Base-by-base conservation (phyloP, 1,140 invertebrate genomes). In the Eufriesea mexicana region DNA sequence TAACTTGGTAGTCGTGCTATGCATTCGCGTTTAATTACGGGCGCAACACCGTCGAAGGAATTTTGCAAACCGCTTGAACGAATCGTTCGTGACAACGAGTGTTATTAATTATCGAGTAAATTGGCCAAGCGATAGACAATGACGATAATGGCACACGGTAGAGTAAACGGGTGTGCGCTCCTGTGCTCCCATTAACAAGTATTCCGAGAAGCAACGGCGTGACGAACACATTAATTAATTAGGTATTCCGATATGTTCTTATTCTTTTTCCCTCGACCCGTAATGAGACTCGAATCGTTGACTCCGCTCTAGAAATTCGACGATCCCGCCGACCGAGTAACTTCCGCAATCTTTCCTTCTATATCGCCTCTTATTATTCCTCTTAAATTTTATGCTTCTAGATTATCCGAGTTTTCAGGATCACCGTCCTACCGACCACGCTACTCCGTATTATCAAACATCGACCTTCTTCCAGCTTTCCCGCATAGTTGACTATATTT, bases 111-210 rank as follows among this genome's bases (percentile, higher is more conserved):
- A 87, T 59, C 73, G 18, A n/a, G 54, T 18, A 79, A 67, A 57
- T 68, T 70, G 54, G 42, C 54, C 20, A 20, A 47, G n/a, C 51
- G 45, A 68, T 61, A 47, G 49, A 74, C 64, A 73, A 72, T 35
- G 45, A 49, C 57, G 51, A 75, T 84, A 73, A 72, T 54, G 20
- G 7, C 16, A 20, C 25, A 25, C 28, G 42, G 51, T 49, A 71
- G 79, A 86, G 72, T 90, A 90, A 91, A 51, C 20, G 57, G n/a
- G 59, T 28, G 28, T n/a, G 59, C 89, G 87, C 83, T 89, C 88
- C 81, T 86, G 83, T 92, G 94, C 87, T 92, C 93, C 90, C 92
- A 90, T 93, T 94, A 90, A 81, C 92, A 94, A 94, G 94, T 94
- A 89, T 94, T 92, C 92, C 94, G 90, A 89, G 91, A 91, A 87